Base-by-base conservation (phyloP, 2,797 vertebrate genomes). In the Xerus rutilus region DNA sequence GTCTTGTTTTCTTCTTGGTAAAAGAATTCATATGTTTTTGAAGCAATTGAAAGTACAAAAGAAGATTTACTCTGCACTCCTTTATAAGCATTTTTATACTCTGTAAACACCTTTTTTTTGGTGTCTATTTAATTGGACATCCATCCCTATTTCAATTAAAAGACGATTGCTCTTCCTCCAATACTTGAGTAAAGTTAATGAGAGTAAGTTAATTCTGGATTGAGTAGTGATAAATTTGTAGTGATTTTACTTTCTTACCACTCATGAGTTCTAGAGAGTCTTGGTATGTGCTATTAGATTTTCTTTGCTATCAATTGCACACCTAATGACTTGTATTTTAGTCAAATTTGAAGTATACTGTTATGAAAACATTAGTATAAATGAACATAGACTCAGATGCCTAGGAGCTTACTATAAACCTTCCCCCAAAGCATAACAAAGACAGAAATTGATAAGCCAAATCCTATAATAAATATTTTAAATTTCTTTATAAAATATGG, bases 41-140 rank as follows among this genome's bases (percentile, higher is more conserved):
- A 93, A 89, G 54, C 9, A 86, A 23, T 86, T 94, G 39, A 15
- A 89, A 89, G 64, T 25, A 70, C 45, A 86, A 67, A 79, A 54
- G 4, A 43, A 2, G 13, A 18, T 85, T 45, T 39, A 6, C 65
- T 70, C 88, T 88, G 65, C 45, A 79, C 21, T 88, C 54, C 32
- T 84, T 84, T 54, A 70, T 45, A 95, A 73, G 14, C n/a, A 86
- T 94, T 94, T 88, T 82, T 70, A 82, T 92, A 20, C 57, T 89
- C 7, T 23, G 32, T 20, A 30, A 21, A 81, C 45, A 54, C 70
- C 32, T 64, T 85, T 87, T 54, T 15, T 20, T 57, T 20, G 7
- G 7, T 21, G 54, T 86, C 57, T 83, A 25, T 79, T 83, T 92
- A 77, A 23, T 39, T 69, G 28, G 91, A 57, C 3, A 0, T 84